Evolutionary conservation across 1,140 invertebrate genomes (phyloP).

Genomic region (Pomacea maculata): DNA sequence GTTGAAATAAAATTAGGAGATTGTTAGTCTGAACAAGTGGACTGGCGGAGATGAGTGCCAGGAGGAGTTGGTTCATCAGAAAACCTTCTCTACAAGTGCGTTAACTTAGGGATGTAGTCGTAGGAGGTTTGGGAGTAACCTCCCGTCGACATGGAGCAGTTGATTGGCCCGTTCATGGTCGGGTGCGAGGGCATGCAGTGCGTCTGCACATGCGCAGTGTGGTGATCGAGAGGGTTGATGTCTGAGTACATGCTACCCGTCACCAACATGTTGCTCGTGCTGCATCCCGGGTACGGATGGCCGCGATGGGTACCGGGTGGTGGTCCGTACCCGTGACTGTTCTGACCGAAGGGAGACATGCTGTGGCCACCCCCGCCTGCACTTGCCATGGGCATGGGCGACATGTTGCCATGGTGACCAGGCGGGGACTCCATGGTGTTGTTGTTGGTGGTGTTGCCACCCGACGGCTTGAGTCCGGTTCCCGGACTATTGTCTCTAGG

Average conservation of each 20-base stretch:
- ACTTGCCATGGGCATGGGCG: slow-evolving; percentile 8
- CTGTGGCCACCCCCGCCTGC: slow-evolving; percentile 4
- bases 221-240: slow-evolving; percentile 33
- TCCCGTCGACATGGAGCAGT: slow-evolving; percentile 32
- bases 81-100: slow-evolving; percentile 32
- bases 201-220: slow-evolving; percentile 19
- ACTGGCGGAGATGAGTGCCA: too few relatives aligned
- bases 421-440: slow-evolving; percentile 25
- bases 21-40: too few relatives aligned
- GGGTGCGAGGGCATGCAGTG: slow-evolving; percentile 33
- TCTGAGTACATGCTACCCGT: slow-evolving; percentile 35
- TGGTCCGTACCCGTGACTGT: slow-evolving; percentile 18
- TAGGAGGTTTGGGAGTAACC: slow-evolving; percentile 35
- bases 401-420: slow-evolving; percentile 12
- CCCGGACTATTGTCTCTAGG: slow-evolving; percentile 19
- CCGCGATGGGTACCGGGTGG: slow-evolving; percentile 4
- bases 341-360: slow-evolving; percentile 8
- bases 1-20: too few relatives aligned
- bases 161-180: slow-evolving; percentile 29
- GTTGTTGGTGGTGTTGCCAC: slow-evolving; percentile 12
- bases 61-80: too few relatives aligned
- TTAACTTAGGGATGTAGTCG: slow-evolving; percentile 43
- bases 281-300: slow-evolving; percentile 23
- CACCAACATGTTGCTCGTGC: slow-evolving; percentile 30
- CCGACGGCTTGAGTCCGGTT: neutral